These are phyloP conservation scores for Chaetops frenatus DNA, from an alignment of 2,113 vertebrate genomes.

Conservation along the genomic window DNA sequence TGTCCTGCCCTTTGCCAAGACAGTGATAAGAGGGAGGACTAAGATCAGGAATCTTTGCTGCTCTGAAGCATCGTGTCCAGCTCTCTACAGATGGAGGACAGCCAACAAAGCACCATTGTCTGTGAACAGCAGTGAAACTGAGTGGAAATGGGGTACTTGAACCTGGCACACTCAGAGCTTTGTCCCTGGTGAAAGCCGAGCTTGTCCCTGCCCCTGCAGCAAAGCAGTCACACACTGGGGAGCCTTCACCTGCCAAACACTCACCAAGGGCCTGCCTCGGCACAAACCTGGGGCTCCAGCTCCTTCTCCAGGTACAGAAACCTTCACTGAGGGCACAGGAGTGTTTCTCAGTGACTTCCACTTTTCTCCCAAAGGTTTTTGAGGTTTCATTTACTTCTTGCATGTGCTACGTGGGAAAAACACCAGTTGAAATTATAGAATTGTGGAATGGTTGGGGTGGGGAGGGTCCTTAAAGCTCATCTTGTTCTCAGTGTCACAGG, in stretches of 20 bases:
- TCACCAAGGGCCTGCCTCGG: accelerated
- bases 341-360: not conserved
- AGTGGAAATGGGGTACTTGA: accelerated
- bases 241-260: accelerated
- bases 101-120: not conserved
- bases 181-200: accelerated
- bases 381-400: not conserved
- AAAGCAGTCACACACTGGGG: accelerated
- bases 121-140: accelerated
- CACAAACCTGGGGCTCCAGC: not conserved
- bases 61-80: not conserved
- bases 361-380: not conserved
- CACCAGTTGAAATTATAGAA: accelerated
- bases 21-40: accelerated
- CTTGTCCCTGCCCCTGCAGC: not conserved
- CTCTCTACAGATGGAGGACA: not conserved
- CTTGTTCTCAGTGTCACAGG: not conserved
- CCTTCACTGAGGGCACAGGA: not conserved
- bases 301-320: accelerated
- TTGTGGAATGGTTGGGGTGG: not conserved
- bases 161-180: accelerated
- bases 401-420: accelerated
- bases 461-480: not conserved
- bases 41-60: not conserved
- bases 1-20: not conserved